Conservation (phyloP, 2,888 invertebrate genomes). For the Eurois occulta region DNA sequence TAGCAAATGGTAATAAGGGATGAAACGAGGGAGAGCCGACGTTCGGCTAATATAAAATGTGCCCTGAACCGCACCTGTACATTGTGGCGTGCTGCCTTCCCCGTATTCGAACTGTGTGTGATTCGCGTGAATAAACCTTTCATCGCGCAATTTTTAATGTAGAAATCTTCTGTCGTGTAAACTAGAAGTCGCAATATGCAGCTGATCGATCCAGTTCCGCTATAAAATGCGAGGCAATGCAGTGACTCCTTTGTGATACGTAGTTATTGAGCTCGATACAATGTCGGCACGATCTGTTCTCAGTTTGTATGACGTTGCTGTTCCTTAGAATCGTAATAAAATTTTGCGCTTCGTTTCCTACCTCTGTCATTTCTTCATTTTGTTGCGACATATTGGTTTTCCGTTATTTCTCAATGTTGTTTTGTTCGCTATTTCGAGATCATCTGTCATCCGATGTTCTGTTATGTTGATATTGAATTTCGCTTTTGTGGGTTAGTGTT, state of each 20-base stretch:
- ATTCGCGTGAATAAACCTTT: slow-evolving; percentile 73
- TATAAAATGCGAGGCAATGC: slow-evolving; percentile 72
- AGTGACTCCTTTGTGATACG: slow-evolving; percentile 71
- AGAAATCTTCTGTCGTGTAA: slow-evolving; percentile 51
- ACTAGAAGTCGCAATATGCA: slow-evolving; percentile 68
- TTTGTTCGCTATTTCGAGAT: slow-evolving; percentile 33
- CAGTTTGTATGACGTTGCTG: slow-evolving; percentile 71
- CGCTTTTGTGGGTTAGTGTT: slow-evolving; percentile 30
- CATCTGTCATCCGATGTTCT: slow-evolving; percentile 46
- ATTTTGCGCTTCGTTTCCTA: slow-evolving; percentile 68
- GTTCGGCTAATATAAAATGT: slow-evolving; percentile 52
- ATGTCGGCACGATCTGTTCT: slow-evolving; percentile 73
- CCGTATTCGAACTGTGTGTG: slow-evolving; percentile 64
- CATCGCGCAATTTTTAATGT: slow-evolving; percentile 75
- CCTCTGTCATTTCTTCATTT: slow-evolving; percentile 66
- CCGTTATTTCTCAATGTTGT: slow-evolving; percentile 46
- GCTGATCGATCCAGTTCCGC: slow-evolving; percentile 52
- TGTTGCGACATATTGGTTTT: slow-evolving; percentile 60
- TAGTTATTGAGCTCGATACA: slow-evolving; percentile 75
- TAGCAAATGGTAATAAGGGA: slow-evolving; percentile 52
- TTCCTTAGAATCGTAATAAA: slow-evolving; percentile 73
- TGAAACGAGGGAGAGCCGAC: slow-evolving; percentile 38
- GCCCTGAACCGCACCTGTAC: slow-evolving; percentile 45
- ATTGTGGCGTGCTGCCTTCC: slow-evolving; percentile 38
- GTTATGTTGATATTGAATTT: slow-evolving; percentile 55